Base-by-base conservation (phyloP, 2,888 invertebrate genomes). In the Drosophila nr. fundita region DNA sequence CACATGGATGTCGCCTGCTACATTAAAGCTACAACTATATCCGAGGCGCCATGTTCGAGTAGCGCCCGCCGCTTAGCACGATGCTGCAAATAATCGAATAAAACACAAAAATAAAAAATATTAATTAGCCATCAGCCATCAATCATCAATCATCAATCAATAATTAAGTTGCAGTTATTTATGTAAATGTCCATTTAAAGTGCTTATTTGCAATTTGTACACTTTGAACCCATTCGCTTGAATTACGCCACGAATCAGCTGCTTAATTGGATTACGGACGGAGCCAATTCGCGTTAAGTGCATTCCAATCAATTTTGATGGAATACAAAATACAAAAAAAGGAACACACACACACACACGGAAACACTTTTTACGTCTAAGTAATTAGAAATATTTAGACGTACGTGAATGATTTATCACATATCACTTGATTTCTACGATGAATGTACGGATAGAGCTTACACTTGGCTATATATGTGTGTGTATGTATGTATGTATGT, bases 1-100 rank as follows among this genome's bases (percentile, higher is more conserved):
- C 93, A 93, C 93, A 93, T 93, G 92, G 91, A 93, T 93, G 91
- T 93, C 92, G 93, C 92, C 92, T 92, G 91, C 92, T 93, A 93
- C 92, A 92, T 91, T 91, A 90, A 91, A 91, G 88, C 91, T 90
- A 92, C 90, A 92, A 92, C 93, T 93, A 93, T 93, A 93, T 93
- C 93, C 93, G 93, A 93, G 92, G 93, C 93, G 93, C 92, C 93
- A 93, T 93, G 88, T 92, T 92, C 89, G 92, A 92, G 89, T 90
- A 92, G 92, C 92, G 91, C 92, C 92, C 91, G 87, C 92, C 92
- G 91, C 92, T 93, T 91, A 90, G 91, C 91, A 92, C 92, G 90
- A 90, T 91, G 91, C 93, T 93, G 90, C 24, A 93, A 92, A 30
- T 49, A 24, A 42, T 2, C 50, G 49, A 48, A 58, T 11, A 36